Evolutionary conservation across 2,888 invertebrate genomes (phyloP), one percentile per base, ranked within the genome.

Genomic region (Bhutanitis thaidina): DNA sequence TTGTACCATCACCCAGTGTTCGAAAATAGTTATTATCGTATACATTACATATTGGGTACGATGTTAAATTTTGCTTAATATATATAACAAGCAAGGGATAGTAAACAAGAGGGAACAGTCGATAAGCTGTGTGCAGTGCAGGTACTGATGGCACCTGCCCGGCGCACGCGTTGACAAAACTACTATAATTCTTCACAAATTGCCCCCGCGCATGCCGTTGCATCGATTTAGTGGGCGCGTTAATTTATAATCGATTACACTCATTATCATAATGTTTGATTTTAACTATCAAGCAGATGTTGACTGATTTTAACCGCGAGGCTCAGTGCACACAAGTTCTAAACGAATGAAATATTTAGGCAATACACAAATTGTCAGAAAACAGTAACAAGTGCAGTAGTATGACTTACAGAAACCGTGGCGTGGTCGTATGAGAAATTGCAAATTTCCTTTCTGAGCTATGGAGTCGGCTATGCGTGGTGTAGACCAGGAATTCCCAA

Each of bases 151-250:
- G 0, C 62, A 63, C 58, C 62, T 57, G 58, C 50, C 63, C 29
- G 52, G 49, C 56, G 64, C 64, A 54, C 67, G 64, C 61, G 64
- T 64, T 66, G 67, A 67, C 67, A 62, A 68, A 67, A 66, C 65
- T 64, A 64, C 69, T 64, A 64, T 72, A 72, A 74, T 72, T 71
- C 61, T 58, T 51, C 47, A 66, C 64, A 67, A 71, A 69, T 69
- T 70, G 60, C 62, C 60, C 57, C 52, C 53, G 44, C 52, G 53
- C 49, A 43, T 43, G 50, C 51, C 47, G 40, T 38, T 39, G 35
- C 39, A 30, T 27, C 45, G 53, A 52, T 57, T 58, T 57, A 56
- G 55, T 50, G 53, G 57, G 54, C 55, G 57, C 56, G 57, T 61
- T 60, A 60, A 58, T 62, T 60, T 45, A 49, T 56, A 54, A 59